Evolutionary conservation across 2,113 vertebrate species (phyloP).

Genomic region (Rhabdornis inornatus): DNA sequence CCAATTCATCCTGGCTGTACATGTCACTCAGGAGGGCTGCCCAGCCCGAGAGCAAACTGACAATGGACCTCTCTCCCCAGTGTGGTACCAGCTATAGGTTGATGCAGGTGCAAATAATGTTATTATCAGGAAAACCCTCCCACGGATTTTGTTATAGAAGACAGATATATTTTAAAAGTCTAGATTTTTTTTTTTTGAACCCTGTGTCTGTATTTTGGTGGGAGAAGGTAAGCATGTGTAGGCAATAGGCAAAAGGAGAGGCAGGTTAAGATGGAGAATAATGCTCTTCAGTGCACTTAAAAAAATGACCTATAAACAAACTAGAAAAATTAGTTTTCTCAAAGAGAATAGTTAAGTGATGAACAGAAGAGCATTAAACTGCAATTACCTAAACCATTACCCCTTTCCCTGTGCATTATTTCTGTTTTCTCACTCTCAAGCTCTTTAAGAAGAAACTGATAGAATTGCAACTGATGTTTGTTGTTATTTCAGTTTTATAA

Average conservation of each 20-base stretch:
- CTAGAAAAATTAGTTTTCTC: background rate
- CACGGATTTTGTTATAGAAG: background rate
- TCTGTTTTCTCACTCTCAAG: background rate
- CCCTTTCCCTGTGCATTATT: background rate
- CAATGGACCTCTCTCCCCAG: background rate
- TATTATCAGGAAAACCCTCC: background rate
- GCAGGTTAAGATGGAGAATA: background rate
- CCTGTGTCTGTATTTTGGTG: background rate
- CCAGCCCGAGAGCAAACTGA: background rate
- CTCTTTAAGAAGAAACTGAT: background rate
- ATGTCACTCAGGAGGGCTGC: background rate
- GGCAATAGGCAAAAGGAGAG: background rate
- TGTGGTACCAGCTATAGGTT: background rate
- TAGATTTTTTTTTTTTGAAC: background rate
- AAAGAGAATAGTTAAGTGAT: background rate
- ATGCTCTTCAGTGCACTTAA: background rate
- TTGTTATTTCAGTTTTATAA: background rate
- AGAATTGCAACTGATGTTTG: background rate
- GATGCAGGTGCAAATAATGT: background rate
- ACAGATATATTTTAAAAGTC: background rate
- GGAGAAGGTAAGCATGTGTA: background rate
- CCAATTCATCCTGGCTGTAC: background rate
- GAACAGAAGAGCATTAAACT: background rate
- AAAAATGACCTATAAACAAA: background rate
- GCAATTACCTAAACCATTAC: background rate